Conservation (phyloP, 2,797 vertebrate species). For the Neoniphon sammara region DNA sequence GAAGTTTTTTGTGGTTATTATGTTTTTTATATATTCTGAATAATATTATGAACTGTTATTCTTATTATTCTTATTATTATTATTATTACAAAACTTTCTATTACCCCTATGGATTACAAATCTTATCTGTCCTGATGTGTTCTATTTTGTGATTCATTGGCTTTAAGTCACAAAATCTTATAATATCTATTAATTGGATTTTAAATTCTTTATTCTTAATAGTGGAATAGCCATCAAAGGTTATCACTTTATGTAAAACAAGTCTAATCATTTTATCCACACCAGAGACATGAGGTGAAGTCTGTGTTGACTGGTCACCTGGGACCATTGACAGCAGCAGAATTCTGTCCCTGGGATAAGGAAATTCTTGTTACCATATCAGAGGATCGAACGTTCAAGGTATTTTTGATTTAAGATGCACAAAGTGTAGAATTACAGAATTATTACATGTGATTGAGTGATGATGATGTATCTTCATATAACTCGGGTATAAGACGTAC, state of each 20-base stretch:
- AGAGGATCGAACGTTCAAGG: slow-evolving; percentile 93
- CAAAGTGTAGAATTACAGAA: not conserved
- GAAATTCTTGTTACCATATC: slow-evolving; percentile 86
- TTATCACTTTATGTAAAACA: not conserved
- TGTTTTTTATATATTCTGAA: too few species aligned
- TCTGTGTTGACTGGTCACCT: slow-evolving; percentile 82
- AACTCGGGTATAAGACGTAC: not conserved
- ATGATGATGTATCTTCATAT: not conserved
- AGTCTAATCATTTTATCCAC: slow-evolving; percentile 11
- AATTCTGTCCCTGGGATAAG: slow-evolving; percentile 87
- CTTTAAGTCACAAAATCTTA: not conserved
- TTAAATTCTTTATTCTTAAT: not conserved
- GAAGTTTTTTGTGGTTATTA: too few species aligned
- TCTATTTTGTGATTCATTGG: not conserved
- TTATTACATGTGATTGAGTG: not conserved
- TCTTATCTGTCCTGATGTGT: not conserved
- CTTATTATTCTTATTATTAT: too few species aligned
- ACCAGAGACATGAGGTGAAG: slow-evolving; percentile 72
- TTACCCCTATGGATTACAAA: not conserved
- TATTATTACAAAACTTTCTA: not conserved
- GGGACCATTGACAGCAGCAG: slow-evolving; percentile 86
- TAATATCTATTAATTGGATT: too few species aligned
- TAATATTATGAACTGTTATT: too few species aligned
- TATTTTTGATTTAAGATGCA: slow-evolving; percentile 37
- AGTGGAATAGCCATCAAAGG: not conserved